Evolutionary conservation across 2,797 vertebrate species (phyloP), one percentile per base, ranked within the genome.

Genomic region (Mareca strepera): DNA sequence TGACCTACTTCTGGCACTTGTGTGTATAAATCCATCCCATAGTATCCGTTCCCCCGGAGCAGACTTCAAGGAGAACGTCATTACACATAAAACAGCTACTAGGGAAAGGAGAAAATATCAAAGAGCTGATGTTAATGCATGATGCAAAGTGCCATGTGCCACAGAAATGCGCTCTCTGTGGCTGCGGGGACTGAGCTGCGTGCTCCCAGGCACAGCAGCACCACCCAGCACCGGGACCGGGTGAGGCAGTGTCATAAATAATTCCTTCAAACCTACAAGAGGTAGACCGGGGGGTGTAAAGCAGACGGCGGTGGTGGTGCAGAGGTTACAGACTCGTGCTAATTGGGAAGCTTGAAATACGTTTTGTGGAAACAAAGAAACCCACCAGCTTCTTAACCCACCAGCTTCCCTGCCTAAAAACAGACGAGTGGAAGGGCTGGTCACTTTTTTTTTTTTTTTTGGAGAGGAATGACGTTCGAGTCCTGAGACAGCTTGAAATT

Each of bases 1-100:
- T 88, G 92, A 76, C 92, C 94, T 86, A 67, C 66, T 94, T 90
- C 55, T 43, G 44, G 7, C 53, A 75, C 76, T 52, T 9, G 21
- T 17, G 6, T 28, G 74, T 53, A 18, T 75, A 41, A 86, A 90
- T 82, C 29, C 67, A 79, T 79, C 59, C 90, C 85, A 53, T 8
- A 66, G 77, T 26, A 18, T 39, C 59, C 46, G 3, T 35, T 41
- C 31, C 85, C 95, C 91, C 2, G 63, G 66, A 95, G 94, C 87
- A 69, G 70, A 9, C 70, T 81, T 46, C 6, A 8, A 81, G 77
- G 22, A 59, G 66, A 69, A 86, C 4, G 5, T 96, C 93, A 13
- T 53, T 52, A 10, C 0, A 0, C 70, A 69, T 82, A 28, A 66
- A 82, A 4, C 50, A 69, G 67, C 76, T 69, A 22, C 58, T 1